phyloP scores from a whole-genome alignment of 2,888 invertebrate species.

The Neocrepidodera transversa region DNA sequence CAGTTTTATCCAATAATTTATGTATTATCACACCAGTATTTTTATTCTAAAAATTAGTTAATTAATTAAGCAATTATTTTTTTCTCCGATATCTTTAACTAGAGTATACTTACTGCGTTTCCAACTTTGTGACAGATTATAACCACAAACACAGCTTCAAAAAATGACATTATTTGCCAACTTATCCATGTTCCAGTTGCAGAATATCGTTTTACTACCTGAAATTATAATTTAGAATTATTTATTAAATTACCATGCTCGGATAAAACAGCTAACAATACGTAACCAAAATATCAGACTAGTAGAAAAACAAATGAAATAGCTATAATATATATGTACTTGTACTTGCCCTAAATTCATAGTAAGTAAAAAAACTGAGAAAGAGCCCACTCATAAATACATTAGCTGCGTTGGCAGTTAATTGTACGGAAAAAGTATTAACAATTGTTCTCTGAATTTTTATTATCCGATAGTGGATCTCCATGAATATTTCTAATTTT shows the following conservation, averaged over 20 bases:
- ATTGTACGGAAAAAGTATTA: slow-evolving; percentile 39
- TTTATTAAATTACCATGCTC: too few relatives aligned
- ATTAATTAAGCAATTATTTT: neutral
- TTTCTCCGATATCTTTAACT: neutral
- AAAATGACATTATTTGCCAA: neutral
- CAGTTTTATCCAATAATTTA: neutral
- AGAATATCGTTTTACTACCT: slow-evolving; percentile 34
- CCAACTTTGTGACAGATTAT: neutral
- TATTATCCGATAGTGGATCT: slow-evolving; percentile 40
- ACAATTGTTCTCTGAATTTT: slow-evolving; percentile 39
- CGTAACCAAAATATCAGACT: too few relatives aligned
- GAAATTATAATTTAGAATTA: slow-evolving; percentile 11
- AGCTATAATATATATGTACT: too few relatives aligned
- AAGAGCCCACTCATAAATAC: slow-evolving; percentile 41
- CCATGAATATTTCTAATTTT: slow-evolving; percentile 33
- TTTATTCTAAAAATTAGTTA: neutral
- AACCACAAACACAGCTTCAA: neutral
- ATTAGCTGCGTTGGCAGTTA: slow-evolving; percentile 37
- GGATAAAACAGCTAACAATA: too few relatives aligned
- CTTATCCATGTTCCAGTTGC: slow-evolving; percentile 10
- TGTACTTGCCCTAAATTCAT: slow-evolving; percentile 40
- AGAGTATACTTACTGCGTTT: neutral
- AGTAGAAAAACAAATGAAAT: too few relatives aligned
- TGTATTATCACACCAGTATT: slow-evolving; percentile 3
- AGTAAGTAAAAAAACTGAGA: slow-evolving; percentile 42